Evolutionary conservation across 2,888 invertebrate species (phyloP), one percentile per base, ranked within the genome.

Genomic region (Cephus rjabovi): DNA sequence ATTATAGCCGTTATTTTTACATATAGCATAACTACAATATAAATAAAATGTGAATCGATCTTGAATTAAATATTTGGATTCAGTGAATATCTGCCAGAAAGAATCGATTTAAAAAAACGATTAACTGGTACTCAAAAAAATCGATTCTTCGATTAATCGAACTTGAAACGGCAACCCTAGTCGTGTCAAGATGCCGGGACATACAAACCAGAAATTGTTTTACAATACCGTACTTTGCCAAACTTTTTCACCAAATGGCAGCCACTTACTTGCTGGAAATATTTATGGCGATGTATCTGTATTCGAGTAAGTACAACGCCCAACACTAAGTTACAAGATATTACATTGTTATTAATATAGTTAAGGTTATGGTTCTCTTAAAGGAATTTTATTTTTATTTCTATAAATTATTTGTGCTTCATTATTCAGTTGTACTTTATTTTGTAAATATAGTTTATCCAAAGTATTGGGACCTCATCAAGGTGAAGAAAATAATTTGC

Each of bases 211-310:
- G 77, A 95, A 95, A 93, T 93, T 93, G 76, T 93, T 95, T 84
- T 97, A 98, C 87, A 97, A 96, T 82, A 97, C 97, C 69, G 94
- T 98, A 74, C 93, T 97, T 81, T 94, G 95, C 37, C 97, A 98
- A 92, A 93, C 95, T 1, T 95, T 97, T 91, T 97, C 98, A 0
- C 95, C 96, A 0, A 97, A 97, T 89, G 96, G 97, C 11, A 95
- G 96, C 89, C 97, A 95, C 92, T 93, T 98, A 76, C 93, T 96
- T 79, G 95, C 96, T 82, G 97, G 97, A 31, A 97, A 96, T 92
- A 95, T 96, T 86, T 97, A 96, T 90, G 97, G 98, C 9, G 95
- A 96, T 89, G 93, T 98, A 77, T 96, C 96, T 40, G 93, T 97
- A 76, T 97, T 95, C 90, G 95, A 96, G 97, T 97, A 92, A 94